phyloP scores from a whole-genome alignment of 1,140 invertebrate genomes.

The Nomia melanderi region DNA sequence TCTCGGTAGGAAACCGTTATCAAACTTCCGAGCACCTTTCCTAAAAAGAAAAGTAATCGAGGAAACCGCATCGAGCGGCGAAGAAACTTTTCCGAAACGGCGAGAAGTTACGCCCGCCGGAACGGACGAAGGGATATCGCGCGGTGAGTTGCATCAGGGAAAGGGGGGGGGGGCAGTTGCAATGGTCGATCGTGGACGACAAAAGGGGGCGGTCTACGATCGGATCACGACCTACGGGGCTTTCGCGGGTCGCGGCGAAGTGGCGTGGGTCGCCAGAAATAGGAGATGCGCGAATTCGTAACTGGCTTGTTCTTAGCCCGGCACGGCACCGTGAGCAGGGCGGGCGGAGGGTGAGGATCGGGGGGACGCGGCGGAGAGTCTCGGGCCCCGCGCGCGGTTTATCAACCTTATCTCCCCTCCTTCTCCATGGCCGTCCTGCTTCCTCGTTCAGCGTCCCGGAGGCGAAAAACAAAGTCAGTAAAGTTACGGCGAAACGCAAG shows the following conservation, averaged over 20 bases:
- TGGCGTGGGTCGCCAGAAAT: constrained; percentile 51
- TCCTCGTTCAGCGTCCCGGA: constrained; percentile 62
- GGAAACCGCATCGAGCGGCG: background rate
- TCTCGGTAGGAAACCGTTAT: too few relatives aligned
- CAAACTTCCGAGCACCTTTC: too few relatives aligned
- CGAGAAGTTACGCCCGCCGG: background rate
- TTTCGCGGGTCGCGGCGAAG: constrained; percentile 34
- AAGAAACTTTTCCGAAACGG: background rate
- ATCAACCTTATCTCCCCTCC: constrained; percentile 67
- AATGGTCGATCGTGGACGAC: background rate
- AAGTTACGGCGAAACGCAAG: constrained; percentile 79
- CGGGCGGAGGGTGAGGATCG: too few relatives aligned
- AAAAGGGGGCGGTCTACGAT: constrained; percentile 13
- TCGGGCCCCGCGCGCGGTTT: constrained; percentile 56
- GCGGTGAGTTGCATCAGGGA: background rate
- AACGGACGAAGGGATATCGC: constrained; percentile 23
- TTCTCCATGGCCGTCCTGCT: constrained; percentile 39
- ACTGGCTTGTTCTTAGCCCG: constrained; percentile 23
- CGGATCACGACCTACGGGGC: constrained; percentile 54
- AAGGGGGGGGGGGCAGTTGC: constrained; percentile 1
- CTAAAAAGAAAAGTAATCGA: too few relatives aligned
- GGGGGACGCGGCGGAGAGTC: constrained; percentile 45
- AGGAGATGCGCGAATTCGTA: constrained; percentile 61
- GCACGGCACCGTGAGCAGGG: too few relatives aligned
- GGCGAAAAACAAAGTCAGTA: constrained; percentile 79